Conservation (phyloP, 2,797 vertebrate genomes). For the Meriones psammophilus region DNA sequence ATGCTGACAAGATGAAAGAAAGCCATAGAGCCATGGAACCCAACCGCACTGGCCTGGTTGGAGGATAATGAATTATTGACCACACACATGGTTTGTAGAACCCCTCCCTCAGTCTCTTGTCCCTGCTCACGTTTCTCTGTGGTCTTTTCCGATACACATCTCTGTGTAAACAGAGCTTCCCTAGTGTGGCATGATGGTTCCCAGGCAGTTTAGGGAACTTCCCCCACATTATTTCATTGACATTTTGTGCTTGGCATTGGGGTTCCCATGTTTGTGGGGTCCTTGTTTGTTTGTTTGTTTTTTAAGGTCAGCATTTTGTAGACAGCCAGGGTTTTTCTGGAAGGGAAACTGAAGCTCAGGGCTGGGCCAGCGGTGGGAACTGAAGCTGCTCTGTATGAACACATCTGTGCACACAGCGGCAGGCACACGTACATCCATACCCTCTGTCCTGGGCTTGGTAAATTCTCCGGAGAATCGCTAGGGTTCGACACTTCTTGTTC, state of each 20-base stretch:
- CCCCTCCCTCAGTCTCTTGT: not conserved
- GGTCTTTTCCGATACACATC: conserved; percentile 15
- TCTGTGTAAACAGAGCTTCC: conserved; percentile 43
- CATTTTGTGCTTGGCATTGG: not conserved
- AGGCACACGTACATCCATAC: rapidly evolving
- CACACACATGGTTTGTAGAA: not conserved
- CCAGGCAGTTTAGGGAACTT: not conserved
- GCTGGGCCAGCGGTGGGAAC: not conserved
- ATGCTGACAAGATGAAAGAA: not conserved
- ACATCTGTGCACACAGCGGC: too few relatives aligned
- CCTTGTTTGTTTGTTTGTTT: not conserved
- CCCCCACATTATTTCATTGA: not conserved
- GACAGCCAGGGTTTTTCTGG: not conserved
- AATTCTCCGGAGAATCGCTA: not conserved
- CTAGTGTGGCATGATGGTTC: not conserved
- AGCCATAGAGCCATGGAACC: rapidly evolving
- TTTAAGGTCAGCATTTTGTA: not conserved
- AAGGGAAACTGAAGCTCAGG: not conserved
- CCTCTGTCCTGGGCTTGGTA: not conserved
- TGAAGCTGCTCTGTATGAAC: not conserved
- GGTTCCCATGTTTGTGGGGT: not conserved
- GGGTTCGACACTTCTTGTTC: not conserved
- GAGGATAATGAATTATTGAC: not conserved
- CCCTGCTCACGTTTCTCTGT: not conserved
- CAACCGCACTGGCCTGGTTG: not conserved